Evolutionary conservation across 2,113 vertebrate species (phyloP).

Genomic region (Petrocephalus microphthalmus): DNA sequence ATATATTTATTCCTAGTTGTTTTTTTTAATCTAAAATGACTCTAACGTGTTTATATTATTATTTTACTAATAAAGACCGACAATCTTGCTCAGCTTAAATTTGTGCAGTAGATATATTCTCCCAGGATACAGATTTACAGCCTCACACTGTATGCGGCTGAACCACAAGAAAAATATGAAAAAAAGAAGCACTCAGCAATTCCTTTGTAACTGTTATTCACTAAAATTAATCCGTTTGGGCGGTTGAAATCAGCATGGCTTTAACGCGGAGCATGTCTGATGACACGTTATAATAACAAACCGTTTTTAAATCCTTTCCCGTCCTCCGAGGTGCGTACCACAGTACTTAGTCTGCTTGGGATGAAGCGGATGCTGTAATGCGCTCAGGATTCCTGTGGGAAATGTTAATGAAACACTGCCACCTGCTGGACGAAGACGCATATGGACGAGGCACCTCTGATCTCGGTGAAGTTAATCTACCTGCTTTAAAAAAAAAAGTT

Average conservation of each 20-base stretch:
- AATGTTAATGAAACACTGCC: background rate
- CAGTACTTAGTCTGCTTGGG: background rate
- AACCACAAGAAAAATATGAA: background rate
- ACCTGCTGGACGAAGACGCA: background rate
- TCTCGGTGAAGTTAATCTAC: background rate
- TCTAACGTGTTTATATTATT: background rate
- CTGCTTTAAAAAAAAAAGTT: too few species aligned
- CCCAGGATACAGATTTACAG: background rate
- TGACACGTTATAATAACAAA: constrained; percentile 2
- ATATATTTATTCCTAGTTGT: background rate
- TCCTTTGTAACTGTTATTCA: background rate
- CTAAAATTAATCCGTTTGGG: background rate
- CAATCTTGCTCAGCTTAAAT: background rate
- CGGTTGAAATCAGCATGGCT: background rate
- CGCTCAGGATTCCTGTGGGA: background rate
- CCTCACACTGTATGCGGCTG: background rate
- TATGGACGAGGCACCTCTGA: background rate
- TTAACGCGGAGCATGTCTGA: background rate
- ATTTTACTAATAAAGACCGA: background rate
- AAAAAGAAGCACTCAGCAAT: background rate
- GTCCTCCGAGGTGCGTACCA: background rate
- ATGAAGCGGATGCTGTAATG: background rate
- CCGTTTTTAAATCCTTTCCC: background rate
- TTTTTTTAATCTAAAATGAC: background rate
- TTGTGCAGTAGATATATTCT: background rate